Base-by-base conservation (phyloP, 2,888 invertebrate species). In the Polyommatus iphigenia region DNA sequence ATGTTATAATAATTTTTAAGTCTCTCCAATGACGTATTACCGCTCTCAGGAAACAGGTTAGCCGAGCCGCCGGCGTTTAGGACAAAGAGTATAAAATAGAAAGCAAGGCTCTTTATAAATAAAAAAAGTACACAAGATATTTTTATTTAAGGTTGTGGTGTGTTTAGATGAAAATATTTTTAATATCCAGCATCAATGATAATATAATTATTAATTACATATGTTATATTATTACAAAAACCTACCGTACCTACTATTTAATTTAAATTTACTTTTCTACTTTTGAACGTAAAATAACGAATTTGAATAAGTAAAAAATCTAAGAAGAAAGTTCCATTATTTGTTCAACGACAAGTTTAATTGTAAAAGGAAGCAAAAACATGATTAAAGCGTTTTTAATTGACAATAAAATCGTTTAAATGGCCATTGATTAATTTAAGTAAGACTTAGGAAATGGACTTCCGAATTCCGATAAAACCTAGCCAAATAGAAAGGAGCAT, bases 1-100 rank as follows among this genome's bases (percentile, higher is more conserved):
- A 92, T 89, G 89, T 86, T 84, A 89, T 92, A 91, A 93, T 92
- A 90, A 91, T 92, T 92, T 90, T 91, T 87, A 86, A 91, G 88
- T 86, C 89, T 82, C 87, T 78, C 87, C 91, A 90, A 91, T 92
- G 93, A 93, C 92, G 92, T 92, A 93, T 91, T 90, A 89, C 91
- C 86, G 86, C 87, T 88, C 71, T 36, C 85, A 84, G 82, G 82
- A 87, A 92, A 92, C 93, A 87, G 91, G 93, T 93, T 89, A 83
- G 80, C 81, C 81, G 18, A 82, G 92, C 93, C 93, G 87, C 90
- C 83, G 92, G 93, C 93, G 87, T 89, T 91, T 90, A 78, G 79
- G 79, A 81, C 81, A 79, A 77, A 73, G 59, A 75, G 18, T 75
- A 29, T 50, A 50, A 54, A 29, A 50, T 54, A 75, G 75, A 54